Conservation (phyloP, 2,888 invertebrate genomes). For the Oegoconia quadripuncta region DNA sequence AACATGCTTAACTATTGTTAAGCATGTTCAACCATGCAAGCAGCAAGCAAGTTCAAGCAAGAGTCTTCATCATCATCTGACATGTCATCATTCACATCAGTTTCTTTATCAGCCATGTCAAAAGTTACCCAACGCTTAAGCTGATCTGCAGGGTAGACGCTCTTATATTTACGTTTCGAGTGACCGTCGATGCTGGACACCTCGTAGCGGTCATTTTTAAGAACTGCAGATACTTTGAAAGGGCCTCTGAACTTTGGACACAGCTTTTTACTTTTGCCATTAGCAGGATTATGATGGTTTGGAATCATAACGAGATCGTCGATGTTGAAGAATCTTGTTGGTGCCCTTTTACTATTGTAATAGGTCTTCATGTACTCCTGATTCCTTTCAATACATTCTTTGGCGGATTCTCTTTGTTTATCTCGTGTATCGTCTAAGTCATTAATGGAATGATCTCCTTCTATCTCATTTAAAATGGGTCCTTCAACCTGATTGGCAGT, state of each 20-base stretch:
- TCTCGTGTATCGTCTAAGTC: background rate
- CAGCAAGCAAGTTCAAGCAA: no score
- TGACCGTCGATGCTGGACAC: conserved; percentile 8
- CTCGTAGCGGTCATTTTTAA: conserved; percentile 15
- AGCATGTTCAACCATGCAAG: no score
- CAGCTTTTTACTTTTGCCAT: conserved; percentile 16
- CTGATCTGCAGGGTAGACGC: conserved; percentile 10
- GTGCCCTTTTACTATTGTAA: background rate
- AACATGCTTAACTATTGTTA: no score
- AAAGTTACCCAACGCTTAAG: conserved; percentile 11
- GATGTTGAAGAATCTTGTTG: background rate
- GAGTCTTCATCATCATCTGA: no score
- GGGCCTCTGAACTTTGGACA: conserved; percentile 15
- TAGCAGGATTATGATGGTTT: conserved; percentile 8
- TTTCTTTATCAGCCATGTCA: no score
- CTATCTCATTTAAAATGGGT: background rate
- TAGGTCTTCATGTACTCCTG: background rate
- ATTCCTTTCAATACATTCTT: background rate
- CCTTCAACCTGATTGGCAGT: background rate
- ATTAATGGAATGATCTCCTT: background rate
- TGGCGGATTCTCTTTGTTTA: background rate
- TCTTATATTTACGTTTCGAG: conserved; percentile 5
- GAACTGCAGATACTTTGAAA: conserved; percentile 8
- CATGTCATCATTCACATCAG: no score
- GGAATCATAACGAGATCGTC: conserved; percentile 9